Base-by-base conservation (phyloP, 2,888 invertebrate genomes). In the Dolomedes plantarius region DNA sequence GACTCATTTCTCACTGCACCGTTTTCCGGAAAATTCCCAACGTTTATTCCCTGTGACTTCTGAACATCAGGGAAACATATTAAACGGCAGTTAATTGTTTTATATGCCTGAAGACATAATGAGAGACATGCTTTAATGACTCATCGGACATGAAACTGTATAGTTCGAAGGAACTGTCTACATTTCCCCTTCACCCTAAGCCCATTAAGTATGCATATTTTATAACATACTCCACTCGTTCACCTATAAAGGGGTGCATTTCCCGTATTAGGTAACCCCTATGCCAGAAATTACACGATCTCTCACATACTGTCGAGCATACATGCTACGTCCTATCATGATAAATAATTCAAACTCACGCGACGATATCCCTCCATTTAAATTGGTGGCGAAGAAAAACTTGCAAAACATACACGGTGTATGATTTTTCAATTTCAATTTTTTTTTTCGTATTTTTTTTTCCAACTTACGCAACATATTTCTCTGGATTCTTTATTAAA, bases 401-500 rank as follows among this genome's bases (percentile, higher is more conserved):
- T 46, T 23, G 32, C 27, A 27, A 36, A 19, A 64, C 39, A 65
- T 39, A n/a, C 50, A 32, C 41, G 31, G 13, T 19, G 41, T 46
- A 27, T 41, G 79, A 72, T 71, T 78, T 46, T 46, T 46, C 23
- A 56, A 56, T 56, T 56, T 19, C 56, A 36, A 7, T 36, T 36
- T 36, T 56, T 56, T n/a, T n/a, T n/a, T n/a, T n/a, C n/a, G n/a
- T n/a, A n/a, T n/a, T n/a, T n/a, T n/a, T 23, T 56, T 46, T 16
- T 2, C n/a, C 46, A 23, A 3, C 23, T 6, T 23, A 23, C 56
- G 11, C 65, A 19, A 29, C 32, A 50, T n/a, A 50, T 73, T 73
- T 80, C 80, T 73, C 68, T 0, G 65, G 80, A 28, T 65, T 32
- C 73, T 80, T 80, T 80, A 80, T 80, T 80, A 80, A 80, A 74